These are phyloP conservation scores for Pelodytes ibericus DNA, from an alignment of 2,797 vertebrate genomes.

Conservation along the genomic window DNA sequence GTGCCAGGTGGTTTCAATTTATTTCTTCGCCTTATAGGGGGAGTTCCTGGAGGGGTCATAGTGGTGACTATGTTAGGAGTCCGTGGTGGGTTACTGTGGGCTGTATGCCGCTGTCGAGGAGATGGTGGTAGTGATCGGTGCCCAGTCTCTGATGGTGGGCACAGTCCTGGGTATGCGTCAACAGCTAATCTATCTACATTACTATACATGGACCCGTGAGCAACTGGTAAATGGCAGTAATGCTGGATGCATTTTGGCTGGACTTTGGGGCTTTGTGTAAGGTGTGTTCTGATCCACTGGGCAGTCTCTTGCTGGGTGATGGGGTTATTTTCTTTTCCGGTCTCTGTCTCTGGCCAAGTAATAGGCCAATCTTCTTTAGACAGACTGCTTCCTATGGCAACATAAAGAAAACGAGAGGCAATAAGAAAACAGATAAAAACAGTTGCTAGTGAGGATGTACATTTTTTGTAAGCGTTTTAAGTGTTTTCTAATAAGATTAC, in stretches of 20 bases:
- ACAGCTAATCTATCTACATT: constrained; percentile 86
- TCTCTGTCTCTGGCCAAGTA: constrained; percentile 91
- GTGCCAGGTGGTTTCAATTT: constrained; percentile 93
- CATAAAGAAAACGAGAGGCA: background rate
- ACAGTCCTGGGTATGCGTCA: constrained; percentile 72
- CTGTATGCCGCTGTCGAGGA: constrained; percentile 87
- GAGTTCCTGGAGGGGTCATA: constrained; percentile 88
- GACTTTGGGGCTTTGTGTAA: constrained; percentile 87
- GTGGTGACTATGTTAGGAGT: constrained; percentile 90
- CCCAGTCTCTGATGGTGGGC: constrained; percentile 75
- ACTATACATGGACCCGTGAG: constrained; percentile 72
- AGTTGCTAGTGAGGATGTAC: too few species aligned
- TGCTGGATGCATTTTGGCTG: constrained; percentile 87
- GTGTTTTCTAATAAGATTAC: too few species aligned
- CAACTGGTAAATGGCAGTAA: constrained; percentile 79
- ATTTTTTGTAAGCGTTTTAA: too few species aligned
- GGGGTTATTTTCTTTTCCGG: constrained; percentile 89
- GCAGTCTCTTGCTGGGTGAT: constrained; percentile 79
- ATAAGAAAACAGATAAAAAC: background rate
- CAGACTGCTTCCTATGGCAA: constrained; percentile 79
- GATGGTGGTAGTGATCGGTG: constrained; percentile 91
- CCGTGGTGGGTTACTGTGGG: constrained; percentile 88
- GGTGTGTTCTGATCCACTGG: constrained; percentile 88
- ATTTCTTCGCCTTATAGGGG: constrained; percentile 85
- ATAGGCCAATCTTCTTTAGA: constrained; percentile 96